phyloP scores from a whole-genome alignment of 2,888 invertebrate genomes.

The Xanthorhoe designata region DNA sequence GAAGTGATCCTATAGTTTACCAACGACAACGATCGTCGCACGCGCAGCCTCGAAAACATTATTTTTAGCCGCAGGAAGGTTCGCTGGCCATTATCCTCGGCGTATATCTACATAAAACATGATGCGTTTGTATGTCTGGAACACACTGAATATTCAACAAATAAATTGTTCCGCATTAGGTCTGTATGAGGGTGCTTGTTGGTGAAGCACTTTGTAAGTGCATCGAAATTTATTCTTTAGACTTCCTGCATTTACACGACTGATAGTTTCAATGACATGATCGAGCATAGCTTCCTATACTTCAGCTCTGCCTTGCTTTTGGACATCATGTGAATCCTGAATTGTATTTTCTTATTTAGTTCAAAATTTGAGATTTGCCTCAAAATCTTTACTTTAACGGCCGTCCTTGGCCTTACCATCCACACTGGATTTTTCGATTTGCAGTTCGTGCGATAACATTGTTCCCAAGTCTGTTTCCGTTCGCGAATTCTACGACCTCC shows the following conservation, averaged over 20 bases:
- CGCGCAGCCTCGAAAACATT: conserved; percentile 79
- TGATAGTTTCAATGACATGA: conserved; percentile 21
- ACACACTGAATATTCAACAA: conserved; percentile 56
- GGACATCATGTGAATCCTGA: not conserved
- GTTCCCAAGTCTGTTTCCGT: conserved; percentile 4
- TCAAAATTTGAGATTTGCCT: not conserved
- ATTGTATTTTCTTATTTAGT: not conserved
- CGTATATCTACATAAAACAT: conserved; percentile 63
- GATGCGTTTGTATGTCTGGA: conserved; percentile 54
- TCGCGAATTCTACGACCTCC: conserved; percentile 12
- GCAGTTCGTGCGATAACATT: conserved; percentile 1
- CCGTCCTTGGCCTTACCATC: not conserved
- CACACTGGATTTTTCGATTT: not conserved
- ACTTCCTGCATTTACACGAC: conserved; percentile 23
- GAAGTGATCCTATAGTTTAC: conserved; percentile 35
- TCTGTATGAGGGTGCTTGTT: conserved; percentile 40
- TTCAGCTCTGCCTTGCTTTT: not conserved
- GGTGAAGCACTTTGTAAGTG: conserved; percentile 29
- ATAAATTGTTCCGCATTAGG: conserved; percentile 51
- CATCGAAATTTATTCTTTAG: conserved; percentile 24
- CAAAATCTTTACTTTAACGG: not conserved
- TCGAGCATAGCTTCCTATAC: not conserved
- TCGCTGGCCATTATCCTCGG: conserved; percentile 74
- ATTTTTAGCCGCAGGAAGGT: conserved; percentile 82
- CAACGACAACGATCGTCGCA: conserved; percentile 58